Percentiles rank a stretch among this genome's conserved stretches.
These are phyloP conservation scores for Danio aesculapii DNA, from an alignment of 2,797 vertebrate species.

Conservation along the genomic window DNA sequence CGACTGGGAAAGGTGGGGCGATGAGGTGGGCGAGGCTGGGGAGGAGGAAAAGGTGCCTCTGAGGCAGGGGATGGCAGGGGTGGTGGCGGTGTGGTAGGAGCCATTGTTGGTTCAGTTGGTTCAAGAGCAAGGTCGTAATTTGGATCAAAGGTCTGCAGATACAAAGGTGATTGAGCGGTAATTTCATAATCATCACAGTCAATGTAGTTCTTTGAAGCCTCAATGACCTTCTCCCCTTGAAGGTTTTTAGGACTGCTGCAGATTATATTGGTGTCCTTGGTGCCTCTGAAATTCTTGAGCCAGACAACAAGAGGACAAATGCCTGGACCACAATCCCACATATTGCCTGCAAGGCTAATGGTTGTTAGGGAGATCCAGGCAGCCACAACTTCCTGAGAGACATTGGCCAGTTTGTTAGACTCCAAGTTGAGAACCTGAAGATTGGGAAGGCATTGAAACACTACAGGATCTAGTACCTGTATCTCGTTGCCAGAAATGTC, in stretches of 20 bases:
- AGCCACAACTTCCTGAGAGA: constrained; percentile 94
- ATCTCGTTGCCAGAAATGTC: constrained; percentile 98
- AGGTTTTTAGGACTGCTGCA: constrained; percentile 97
- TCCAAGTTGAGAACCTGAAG: constrained; percentile 97
- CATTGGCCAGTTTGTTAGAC: constrained; percentile 97
- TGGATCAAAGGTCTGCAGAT: constrained; percentile 74
- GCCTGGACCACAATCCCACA: constrained; percentile 96
- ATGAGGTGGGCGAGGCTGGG: constrained; percentile 83
- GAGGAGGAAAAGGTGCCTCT: constrained; percentile 78
- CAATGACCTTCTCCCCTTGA: constrained; percentile 96
- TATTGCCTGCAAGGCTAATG: constrained; percentile 95
- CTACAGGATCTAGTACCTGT: constrained; percentile 88
- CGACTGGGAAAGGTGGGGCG: constrained; percentile 84
- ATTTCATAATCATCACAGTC: constrained; percentile 90
- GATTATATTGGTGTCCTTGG: constrained; percentile 97
- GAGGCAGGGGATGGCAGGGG: constrained; percentile 78
- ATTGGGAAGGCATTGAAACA: constrained; percentile 97
- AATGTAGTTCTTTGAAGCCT: constrained; percentile 89
- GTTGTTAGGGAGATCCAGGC: constrained; percentile 96
- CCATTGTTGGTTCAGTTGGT: constrained; percentile 75
- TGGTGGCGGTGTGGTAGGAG: constrained; percentile 73
- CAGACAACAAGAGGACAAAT: constrained; percentile 95
- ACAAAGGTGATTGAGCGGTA: constrained; percentile 77
- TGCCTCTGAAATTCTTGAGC: constrained; percentile 96
- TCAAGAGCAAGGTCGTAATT: constrained; percentile 81